Evolutionary conservation across 2,113 vertebrate species (phyloP), one percentile per base, ranked within the genome.

Genomic region (Oxyura jamaicensis): DNA sequence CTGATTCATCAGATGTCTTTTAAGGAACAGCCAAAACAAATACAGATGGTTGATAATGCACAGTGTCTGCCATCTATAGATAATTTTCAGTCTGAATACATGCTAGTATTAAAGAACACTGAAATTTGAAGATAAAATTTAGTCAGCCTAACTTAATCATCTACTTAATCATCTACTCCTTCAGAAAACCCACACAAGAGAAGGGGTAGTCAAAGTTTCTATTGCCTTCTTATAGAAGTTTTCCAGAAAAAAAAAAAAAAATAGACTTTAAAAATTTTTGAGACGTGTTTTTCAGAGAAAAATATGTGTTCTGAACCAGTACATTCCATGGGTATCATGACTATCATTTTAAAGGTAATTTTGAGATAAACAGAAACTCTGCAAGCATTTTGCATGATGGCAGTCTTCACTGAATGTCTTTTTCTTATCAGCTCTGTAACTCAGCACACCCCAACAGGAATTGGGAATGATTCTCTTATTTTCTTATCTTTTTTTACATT

Each of bases 11-110:
- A 86, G 36, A 76, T 93, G 66, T 20, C 68, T 88, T 95, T 94
- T 96, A 92, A 96, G 84, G 82, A 83, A 82, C 68, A 85, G 90
- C 89, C 94, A 96, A 94, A 97, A 77, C 48, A 97, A 97, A 95
- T 33, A 85, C 48, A 89, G 65, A 84, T 93, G 95, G 59, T 28
- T 91, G 91, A 94, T 95, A 96, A 90, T 59, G 42, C 3, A 55
- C 44, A 72, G 80, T 60, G 31, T 80, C 84, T 82, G 48, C 74
- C 50, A 85, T 59, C 39, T 65, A 90, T 62, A 91, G 80, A 85
- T 69, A 96, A 85, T 2, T 2, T 69, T 63, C 19, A 86, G 56
- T 71, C 16, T 84, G 83, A 95, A 91, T 75, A 63, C 56, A 82
- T 26, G 10, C 78, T 65, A 86, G 18, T 80, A 68, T 71, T 41